Evolutionary conservation across 2,113 vertebrate species (phyloP), one percentile per base, ranked within the genome.

Genomic region (Lepus americanus): DNA sequence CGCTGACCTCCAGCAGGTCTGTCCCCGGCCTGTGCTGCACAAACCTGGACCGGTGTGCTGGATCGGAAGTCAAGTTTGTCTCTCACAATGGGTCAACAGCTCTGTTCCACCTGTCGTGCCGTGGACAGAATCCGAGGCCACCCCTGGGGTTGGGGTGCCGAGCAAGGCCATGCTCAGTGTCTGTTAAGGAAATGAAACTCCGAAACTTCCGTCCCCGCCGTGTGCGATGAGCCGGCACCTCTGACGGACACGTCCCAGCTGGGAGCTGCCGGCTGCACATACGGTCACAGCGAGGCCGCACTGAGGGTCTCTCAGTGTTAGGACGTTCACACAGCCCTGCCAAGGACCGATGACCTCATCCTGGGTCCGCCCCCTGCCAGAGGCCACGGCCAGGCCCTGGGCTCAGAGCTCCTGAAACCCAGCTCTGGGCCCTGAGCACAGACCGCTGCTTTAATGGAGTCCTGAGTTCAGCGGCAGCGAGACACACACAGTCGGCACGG

Each of bases 41-140:
- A 87, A 95, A 87, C 6, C 22, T 91, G 20, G 82, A 33, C 22
- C 81, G 22, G 51, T 20, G 76, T 77, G 82, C 92, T 84, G 61
- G 16, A 29, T 93, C 92, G 79, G 64, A 94, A 77, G 39, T 83
- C 31, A 73, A 80, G 49, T 78, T 36, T 79, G 76, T 63, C 44
- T 89, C 67, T 81, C 61, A 78, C 36, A 74, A 61, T 25, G 5
- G 16, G 53, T 67, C 9, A 87, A 33, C 25, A 89, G 36, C 33
- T 69, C 7, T 55, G 33, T 82, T 85, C 55, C 9, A 82, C 3
- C 19, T 66, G 31, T 64, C 49, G 31, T 13, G 44, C 70, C 51
- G 14, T 13, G 31, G 63, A 29, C 10, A 80, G 78, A 80, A 64
- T 51, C n/a, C 36, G 14, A 33, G 51, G 27, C 20, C 36, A 23